Evolutionary conservation across 2,888 invertebrate genomes (phyloP), one percentile per base, ranked within the genome.

Genomic region (Oscheius sp.): DNA sequence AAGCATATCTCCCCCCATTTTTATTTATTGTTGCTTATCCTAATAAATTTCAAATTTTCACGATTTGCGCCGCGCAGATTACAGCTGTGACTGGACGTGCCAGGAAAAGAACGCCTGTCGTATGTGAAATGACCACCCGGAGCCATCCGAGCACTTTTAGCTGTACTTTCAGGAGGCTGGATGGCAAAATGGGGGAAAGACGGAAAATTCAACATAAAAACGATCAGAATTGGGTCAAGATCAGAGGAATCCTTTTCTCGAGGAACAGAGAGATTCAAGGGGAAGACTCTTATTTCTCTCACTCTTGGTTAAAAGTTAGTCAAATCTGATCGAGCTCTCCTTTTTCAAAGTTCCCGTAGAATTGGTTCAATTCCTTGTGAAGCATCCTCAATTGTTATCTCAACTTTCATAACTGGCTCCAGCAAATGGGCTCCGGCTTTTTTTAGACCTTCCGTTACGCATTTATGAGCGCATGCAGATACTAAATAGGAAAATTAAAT

Each of bases 361-460:
- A 86, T 70, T 8, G 71, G 55, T 17, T 80, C 78, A 12, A 76
- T 67, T 23, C 69, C 70, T 8, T 69, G 58, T 12, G 20, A 63
- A 27, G 23, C 25, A 45, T 67, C 69, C 37, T 73, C 75, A 10
- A 74, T 27, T 8, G 65, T 68, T 1, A 85, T 91, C 89, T 95
- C 92, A 61, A 97, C 84, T 2, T 89, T 87, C 94, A 97, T 96
- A 71, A 96, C 89, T 2, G 98, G 97, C 88, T 98, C 96, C 12
- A 74, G 55, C 15, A 66, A n/a, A n/a, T 33, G 50, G 17, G 63
- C 65, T 20, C 61, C 55, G 1, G 87, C 86, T 39, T 84, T 69
- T 27, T 75, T 69, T 20, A 89, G 67, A 25, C 93, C 93, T 89
- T 93, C 92, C 82, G 91, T 90, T 0, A 95, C 89, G 83, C 94